Conservation (phyloP, 2,797 vertebrate species). For the Triplophysa bombifrons region DNA sequence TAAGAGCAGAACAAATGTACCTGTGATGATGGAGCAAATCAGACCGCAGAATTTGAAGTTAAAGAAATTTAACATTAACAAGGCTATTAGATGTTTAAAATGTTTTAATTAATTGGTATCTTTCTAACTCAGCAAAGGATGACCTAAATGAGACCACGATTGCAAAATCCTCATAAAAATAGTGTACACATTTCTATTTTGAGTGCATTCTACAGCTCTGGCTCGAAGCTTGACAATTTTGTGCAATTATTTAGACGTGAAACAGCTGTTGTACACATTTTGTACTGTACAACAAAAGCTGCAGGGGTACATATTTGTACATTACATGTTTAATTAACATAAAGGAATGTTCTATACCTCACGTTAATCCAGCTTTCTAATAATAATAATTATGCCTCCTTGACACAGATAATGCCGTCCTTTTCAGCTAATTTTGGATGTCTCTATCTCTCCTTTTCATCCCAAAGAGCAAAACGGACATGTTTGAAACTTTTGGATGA, state of each 20-base stretch:
- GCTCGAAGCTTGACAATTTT: conserved; percentile 1
- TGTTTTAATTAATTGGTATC: no score
- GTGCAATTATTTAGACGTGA: not conserved
- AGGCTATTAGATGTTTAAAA: no score
- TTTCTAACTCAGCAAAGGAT: not conserved
- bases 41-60: not conserved
- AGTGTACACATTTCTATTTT: not conserved
- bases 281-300: not conserved
- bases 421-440: no score
- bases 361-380: not conserved
- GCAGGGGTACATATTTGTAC: not conserved
- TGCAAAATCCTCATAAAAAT: not conserved
- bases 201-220: not conserved
- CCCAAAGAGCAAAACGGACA: no score
- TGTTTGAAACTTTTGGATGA: no score
- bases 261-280: not conserved
- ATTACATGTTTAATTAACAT: not conserved
- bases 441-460: no score
- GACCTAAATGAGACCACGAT: not conserved
- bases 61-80: no score
- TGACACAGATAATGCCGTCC: no score
- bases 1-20: not conserved
- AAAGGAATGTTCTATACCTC: not conserved
- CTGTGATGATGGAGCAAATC: not conserved
- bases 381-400: no score